Evolutionary conservation across 2,888 invertebrate genomes (phyloP).

Genomic region (Torymus tubicola): DNA sequence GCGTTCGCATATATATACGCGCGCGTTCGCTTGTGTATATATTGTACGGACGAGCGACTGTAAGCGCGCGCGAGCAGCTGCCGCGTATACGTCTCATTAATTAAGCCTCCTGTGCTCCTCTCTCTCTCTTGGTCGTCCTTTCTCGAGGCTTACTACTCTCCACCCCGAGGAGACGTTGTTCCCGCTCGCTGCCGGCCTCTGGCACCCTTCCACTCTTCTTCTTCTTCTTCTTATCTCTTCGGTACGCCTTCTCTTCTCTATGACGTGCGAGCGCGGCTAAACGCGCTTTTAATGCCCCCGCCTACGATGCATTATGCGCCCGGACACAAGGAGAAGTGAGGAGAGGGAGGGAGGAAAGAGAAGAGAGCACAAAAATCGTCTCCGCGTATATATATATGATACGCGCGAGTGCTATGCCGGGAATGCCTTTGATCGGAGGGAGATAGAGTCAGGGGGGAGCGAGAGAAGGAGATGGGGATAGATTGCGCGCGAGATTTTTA

Average conservation of each 20-base stretch:
- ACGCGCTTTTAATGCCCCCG: not conserved
- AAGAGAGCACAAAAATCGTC: constrained; percentile 17
- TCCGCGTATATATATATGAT: no score
- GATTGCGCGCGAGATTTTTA: constrained; percentile 45
- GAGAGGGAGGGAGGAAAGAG: not conserved
- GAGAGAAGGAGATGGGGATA: constrained; percentile 9
- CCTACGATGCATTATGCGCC: constrained; percentile 17
- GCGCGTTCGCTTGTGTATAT: no score
- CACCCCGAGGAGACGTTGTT: constrained; percentile 34
- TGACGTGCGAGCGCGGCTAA: constrained; percentile 13
- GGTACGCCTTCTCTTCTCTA: not conserved
- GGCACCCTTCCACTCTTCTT: constrained; percentile 11
- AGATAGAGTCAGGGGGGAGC: constrained; percentile 3
- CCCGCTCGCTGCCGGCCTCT: not conserved
- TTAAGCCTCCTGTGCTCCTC: constrained; percentile 64
- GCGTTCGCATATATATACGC: constrained; percentile 66
- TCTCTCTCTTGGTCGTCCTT: constrained; percentile 13
- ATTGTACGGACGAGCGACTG: constrained; percentile 57
- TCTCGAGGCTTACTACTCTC: not conserved
- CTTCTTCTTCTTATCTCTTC: constrained; percentile 11
- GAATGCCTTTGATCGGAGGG: constrained; percentile 44
- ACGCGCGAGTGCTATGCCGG: constrained; percentile 34
- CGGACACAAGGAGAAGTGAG: not conserved
- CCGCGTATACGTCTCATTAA: constrained; percentile 75
- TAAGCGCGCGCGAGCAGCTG: constrained; percentile 70